These are phyloP conservation scores for Montipora sp. DNA, from an alignment of 64 coral and sea anemone genomes.

Conservation along the genomic window DNA sequence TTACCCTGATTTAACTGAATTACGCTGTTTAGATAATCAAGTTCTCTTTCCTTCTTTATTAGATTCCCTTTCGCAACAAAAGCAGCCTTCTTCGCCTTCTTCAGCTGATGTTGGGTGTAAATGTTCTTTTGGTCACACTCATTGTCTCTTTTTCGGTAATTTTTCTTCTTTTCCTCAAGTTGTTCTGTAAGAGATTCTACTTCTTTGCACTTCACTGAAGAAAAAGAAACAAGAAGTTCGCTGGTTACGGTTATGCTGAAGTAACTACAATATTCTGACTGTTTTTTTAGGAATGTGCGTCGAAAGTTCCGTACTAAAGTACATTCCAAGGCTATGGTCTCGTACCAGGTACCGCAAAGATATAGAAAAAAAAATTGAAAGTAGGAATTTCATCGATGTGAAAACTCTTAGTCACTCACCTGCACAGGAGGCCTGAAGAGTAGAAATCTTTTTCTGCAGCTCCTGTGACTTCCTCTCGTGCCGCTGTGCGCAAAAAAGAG, in stretches of 20 bases:
- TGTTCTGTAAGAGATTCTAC: not conserved
- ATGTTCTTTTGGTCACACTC: not conserved
- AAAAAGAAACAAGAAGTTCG: not conserved
- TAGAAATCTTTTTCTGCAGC: not conserved
- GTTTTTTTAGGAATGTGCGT: no score
- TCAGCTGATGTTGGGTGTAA: not conserved
- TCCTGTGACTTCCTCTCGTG: not conserved
- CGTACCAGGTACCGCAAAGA: not conserved
- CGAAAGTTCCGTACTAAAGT: no score
- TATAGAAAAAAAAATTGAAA: not conserved
- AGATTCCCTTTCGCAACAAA: not conserved
- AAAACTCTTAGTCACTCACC: not conserved
- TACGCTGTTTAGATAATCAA: not conserved
- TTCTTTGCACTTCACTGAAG: not conserved
- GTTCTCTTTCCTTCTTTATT: not conserved
- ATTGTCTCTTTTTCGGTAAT: not conserved
- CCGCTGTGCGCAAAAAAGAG: not conserved
- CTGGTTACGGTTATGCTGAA: no score
- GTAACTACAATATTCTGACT: no score
- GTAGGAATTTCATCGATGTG: no score
- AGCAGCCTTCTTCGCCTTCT: slow-evolving; percentile 2
- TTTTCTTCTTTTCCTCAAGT: not conserved
- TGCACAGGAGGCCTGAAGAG: not conserved
- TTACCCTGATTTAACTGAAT: not conserved
- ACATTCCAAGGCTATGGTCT: no score